Evolutionary conservation across 1,140 invertebrate species (phyloP).

Genomic region (Zaprionus tsacasi): DNA sequence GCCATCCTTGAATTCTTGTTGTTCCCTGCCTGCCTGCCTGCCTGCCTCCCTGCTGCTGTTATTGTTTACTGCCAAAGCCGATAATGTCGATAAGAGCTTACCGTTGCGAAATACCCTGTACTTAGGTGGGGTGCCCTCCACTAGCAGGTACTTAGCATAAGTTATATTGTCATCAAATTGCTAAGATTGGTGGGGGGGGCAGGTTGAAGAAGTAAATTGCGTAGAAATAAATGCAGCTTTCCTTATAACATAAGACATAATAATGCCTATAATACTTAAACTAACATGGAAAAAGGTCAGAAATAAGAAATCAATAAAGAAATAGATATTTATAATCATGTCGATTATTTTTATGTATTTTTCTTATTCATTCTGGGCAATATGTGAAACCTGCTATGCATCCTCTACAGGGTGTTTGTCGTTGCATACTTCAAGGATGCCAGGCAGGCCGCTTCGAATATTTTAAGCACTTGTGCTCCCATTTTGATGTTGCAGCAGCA

Average conservation of each 20-base stretch:
- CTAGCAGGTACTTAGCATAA: constrained; percentile 1
- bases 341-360: no score
- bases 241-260: not conserved
- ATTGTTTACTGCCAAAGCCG: constrained; percentile 66
- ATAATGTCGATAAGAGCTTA: constrained; percentile 27
- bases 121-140: not conserved
- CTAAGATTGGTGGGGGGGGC: not conserved
- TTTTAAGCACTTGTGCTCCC: constrained; percentile 38
- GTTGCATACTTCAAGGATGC: constrained; percentile 31
- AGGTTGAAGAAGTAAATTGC: not conserved
- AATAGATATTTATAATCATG: no score
- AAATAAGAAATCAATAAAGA: not conserved
- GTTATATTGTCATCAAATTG: not conserved
- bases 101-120: constrained; percentile 34
- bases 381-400: no score
- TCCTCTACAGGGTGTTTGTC: constrained; percentile 3
- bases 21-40: not conserved
- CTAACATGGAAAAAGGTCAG: not conserved
- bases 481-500: constrained; percentile 3
- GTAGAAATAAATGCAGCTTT: not conserved
- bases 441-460: constrained; percentile 63
- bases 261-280: not conserved
- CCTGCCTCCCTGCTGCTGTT: constrained; percentile 44
- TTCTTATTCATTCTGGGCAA: no score
- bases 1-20: constrained; percentile 70